phyloP scores from a whole-genome alignment of 2,888 invertebrate genomes.

The Charanyca ferruginea region DNA sequence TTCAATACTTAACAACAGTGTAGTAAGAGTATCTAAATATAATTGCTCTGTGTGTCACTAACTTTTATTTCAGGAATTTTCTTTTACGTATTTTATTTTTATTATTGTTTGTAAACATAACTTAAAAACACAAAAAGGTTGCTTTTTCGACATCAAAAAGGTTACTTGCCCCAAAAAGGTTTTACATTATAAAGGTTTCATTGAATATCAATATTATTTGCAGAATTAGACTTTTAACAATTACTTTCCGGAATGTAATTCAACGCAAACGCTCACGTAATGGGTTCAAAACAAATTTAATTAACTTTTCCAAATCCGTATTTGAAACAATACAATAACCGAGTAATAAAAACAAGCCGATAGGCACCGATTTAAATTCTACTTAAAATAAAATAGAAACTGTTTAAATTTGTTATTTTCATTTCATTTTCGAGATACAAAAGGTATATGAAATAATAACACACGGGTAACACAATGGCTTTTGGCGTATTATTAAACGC shows the following conservation, averaged over 20 bases:
- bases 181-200: neutral
- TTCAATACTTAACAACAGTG: too few relatives aligned
- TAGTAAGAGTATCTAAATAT: too few relatives aligned
- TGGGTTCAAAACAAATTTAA: conserved; percentile 17
- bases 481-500: conserved; percentile 20
- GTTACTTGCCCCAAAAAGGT: neutral
- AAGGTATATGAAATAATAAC: conserved; percentile 29
- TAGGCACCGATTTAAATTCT: conserved; percentile 8
- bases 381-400: conserved; percentile 12
- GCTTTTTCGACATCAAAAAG: too few relatives aligned
- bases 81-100: too few relatives aligned
- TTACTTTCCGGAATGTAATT: conserved; percentile 9
- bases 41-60: too few relatives aligned
- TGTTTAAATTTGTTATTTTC: conserved; percentile 13
- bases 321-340: conserved; percentile 31
- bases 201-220: neutral
- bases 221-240: neutral
- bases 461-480: conserved; percentile 12
- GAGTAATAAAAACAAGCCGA: conserved; percentile 17
- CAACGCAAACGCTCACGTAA: conserved; percentile 1
- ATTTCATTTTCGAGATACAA: conserved; percentile 7
- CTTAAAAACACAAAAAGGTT: too few relatives aligned
- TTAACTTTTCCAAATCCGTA: conserved; percentile 9
- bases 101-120: too few relatives aligned
- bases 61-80: too few relatives aligned